These are phyloP conservation scores for Teleogryllus oceanicus DNA, from an alignment of 2,888 invertebrate species.

Conservation along the genomic window DNA sequence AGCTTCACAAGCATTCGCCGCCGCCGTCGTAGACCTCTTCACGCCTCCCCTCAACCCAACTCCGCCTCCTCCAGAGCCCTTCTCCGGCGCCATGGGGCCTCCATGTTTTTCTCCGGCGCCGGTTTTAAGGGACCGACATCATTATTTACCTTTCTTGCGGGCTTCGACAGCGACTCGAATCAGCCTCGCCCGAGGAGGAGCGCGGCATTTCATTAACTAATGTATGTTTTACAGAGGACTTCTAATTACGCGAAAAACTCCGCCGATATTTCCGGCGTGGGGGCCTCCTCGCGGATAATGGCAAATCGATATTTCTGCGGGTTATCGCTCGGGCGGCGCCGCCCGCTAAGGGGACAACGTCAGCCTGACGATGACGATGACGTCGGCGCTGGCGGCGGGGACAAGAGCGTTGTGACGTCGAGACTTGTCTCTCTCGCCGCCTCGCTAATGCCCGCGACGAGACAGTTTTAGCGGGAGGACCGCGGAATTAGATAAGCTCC, in stretches of 20 bases:
- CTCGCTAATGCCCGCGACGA: background rate
- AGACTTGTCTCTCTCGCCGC: background rate
- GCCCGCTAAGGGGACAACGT: too few species aligned
- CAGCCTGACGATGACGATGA: too few species aligned
- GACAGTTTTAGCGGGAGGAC: background rate
- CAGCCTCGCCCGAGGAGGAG: background rate
- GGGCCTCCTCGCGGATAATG: background rate
- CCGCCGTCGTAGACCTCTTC: too few species aligned
- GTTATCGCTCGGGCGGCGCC: background rate
- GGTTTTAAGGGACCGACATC: constrained; percentile 18
- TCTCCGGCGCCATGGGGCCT: background rate
- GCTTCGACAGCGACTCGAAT: background rate
- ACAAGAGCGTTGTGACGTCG: background rate
- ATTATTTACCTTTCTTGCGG: background rate
- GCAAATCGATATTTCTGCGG: background rate
- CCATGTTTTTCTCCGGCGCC: background rate
- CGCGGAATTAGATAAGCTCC: background rate
- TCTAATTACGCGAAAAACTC: constrained; percentile 11
- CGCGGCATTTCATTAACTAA: background rate
- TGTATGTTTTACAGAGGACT: constrained; percentile 18
- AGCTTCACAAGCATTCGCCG: too few species aligned
- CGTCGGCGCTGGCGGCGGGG: background rate
- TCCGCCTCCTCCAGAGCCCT: background rate
- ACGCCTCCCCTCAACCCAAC: background rate
- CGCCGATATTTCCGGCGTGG: background rate